Base-by-base conservation (phyloP, 2,113 vertebrate genomes). In the Myotis davidii region DNA sequence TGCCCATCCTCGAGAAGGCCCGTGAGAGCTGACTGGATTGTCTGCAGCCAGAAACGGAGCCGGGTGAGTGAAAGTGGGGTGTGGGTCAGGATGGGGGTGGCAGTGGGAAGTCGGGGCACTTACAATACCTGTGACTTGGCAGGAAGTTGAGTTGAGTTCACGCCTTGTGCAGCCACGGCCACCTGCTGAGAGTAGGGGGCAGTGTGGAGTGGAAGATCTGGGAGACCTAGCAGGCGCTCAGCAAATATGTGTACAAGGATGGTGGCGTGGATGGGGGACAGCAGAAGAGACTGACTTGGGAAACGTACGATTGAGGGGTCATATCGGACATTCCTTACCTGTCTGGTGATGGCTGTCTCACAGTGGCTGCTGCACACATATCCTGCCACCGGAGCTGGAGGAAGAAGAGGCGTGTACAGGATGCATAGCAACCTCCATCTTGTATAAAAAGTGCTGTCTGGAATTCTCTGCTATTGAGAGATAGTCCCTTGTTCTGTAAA, bases 271-370 rank as follows among this genome's bases (percentile, higher is more conserved):
- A 0, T 42, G 34, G 48, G 17, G 45, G n/a, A 1, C 16, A 20
- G 9, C 2, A 21, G 45, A 39, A 48, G 9, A 65, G 21, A 14
- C 39, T 32, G 59, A 20, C 32, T n/a, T 39, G 74, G 56, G 39
- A 81, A 34, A 42, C 9, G 0, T 2, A 11, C 27, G 84, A 16
- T 5, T 48, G 39, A 0, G 14, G 9, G 42, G 11, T 54, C 54
- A 9, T 70, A 0, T 17, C 25, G 23, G 64, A 27, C 61, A 13
- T 16, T 21, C 52, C 9, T 16, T 9, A 3, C 70, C 10, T 23
- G 37, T 20, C 34, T 4, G 2, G 74, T 42, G 69, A 0, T 2
- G 59, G 82, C 50, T 6, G 0, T 3, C 17, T 27, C 10, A 5
- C 9, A 8, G 27, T 27, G 29, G 69, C 82, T 59, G 48, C 50